phyloP scores from a whole-genome alignment of 2,797 vertebrate species.

The Eulemur mongoz region DNA sequence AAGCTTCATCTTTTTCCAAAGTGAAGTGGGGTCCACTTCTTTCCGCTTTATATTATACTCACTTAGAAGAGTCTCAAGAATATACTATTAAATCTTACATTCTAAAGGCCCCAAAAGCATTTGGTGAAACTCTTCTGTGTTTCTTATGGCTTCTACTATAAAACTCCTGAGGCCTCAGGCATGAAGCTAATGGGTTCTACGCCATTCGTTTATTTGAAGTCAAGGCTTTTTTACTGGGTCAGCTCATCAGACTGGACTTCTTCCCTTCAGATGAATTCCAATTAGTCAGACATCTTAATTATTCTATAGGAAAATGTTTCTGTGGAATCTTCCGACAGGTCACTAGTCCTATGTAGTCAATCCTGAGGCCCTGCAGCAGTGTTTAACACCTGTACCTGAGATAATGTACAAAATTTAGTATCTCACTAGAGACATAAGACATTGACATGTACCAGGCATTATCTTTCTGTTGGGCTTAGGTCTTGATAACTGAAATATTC shows the following conservation, averaged over 20 bases:
- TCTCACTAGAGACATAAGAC: background rate
- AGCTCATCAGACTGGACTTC: background rate
- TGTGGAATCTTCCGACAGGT: background rate
- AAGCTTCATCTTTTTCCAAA: background rate
- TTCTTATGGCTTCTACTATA: background rate
- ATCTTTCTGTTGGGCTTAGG: background rate
- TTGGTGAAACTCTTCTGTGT: background rate
- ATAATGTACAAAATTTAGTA: background rate
- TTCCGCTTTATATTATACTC: background rate
- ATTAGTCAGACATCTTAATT: background rate
- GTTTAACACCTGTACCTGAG: background rate
- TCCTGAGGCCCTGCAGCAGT: background rate
- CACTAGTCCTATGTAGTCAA: background rate
- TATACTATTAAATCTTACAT: background rate
- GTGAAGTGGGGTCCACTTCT: background rate
- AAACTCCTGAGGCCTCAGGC: background rate
- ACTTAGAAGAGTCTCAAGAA: background rate
- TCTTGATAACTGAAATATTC: background rate
- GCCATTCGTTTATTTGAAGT: background rate
- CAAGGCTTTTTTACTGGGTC: background rate
- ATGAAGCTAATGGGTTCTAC: background rate
- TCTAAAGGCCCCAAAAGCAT: background rate
- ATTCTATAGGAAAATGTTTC: background rate
- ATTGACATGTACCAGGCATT: background rate
- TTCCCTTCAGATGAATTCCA: background rate